Base-by-base conservation (phyloP, 2,797 vertebrate genomes). In the Lindbergichthys nudifrons region DNA sequence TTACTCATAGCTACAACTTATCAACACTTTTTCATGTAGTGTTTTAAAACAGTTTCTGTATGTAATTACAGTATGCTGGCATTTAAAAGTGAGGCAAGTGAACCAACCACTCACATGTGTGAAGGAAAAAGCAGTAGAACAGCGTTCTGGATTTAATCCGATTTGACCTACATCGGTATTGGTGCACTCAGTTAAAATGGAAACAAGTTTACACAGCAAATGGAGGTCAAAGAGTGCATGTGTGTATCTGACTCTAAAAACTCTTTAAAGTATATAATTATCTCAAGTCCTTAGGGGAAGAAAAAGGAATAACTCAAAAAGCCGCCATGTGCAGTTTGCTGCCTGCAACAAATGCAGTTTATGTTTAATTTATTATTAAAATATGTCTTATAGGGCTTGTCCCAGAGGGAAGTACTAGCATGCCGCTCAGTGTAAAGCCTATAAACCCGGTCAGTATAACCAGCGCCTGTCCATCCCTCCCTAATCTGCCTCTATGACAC, bases 401-500 rank as follows among this genome's bases (percentile, higher is more conserved):
- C 57, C 41, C 47, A 73, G 57, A 45, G 60, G 81, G 70, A 92
- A 85, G 39, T 50, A 63, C 79, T 56, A 88, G 81, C 81, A 78
- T 81, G 82, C 51, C 1, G 3, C 67, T 60, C 56, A 76, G 52
- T 61, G 79, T 80, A 85, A 91, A 90, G 87, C 88, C 81, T 66
- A 82, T 91, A 87, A 91, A 60, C 71, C 71, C 15, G 75, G 86
- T 80, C 81, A 81, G 83, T 81, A 53, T 75, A 83, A 79, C 70
- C 73, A 70, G 75, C 76, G 83, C 81, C 62, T 70, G 77, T 82
- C 77, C 60, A 76, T 75, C 65, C 72, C 65, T 65, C 32, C 61
- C 81, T 89, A 93, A 92, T 93, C 92, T 92, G 81, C 69, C 68
- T 87, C 47, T 74, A 73, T 91, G 82, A 88, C 77, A 79, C 26